Conservation (phyloP, 2,888 invertebrate genomes). For the Callinectes sapidus region DNA sequence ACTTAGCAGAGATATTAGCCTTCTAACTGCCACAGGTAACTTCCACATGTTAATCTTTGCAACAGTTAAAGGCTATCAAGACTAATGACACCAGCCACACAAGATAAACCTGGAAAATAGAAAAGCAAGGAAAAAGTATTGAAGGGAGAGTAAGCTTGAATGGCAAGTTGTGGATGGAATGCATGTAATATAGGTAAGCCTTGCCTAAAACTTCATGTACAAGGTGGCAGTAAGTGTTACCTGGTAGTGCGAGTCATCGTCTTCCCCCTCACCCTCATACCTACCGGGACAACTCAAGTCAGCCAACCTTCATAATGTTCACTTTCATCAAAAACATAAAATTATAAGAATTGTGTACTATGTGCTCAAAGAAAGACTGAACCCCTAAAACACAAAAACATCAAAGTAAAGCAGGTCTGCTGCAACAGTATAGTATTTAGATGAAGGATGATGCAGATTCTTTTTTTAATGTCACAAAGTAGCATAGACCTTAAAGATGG, state of each 20-base stretch:
- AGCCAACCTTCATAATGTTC: not conserved
- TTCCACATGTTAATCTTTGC: not conserved
- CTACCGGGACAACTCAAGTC: slow-evolving; percentile 45
- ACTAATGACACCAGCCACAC: not conserved
- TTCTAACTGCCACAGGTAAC: not conserved
- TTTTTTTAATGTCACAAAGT: not conserved
- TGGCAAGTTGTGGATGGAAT: not conserved
- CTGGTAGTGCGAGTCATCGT: slow-evolving; percentile 34
- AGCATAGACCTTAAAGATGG: not conserved
- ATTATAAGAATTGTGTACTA: not conserved
- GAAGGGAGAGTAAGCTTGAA: not conserved
- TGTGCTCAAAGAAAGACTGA: not conserved
- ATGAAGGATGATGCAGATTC: not conserved
- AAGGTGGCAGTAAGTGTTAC: slow-evolving; percentile 35
- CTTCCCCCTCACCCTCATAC: slow-evolving; percentile 49
- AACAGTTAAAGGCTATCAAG: not conserved
- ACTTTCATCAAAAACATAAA: not conserved
- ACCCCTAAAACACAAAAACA: not conserved
- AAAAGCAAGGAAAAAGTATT: not conserved
- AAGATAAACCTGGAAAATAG: not conserved
- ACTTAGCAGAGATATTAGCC: not conserved
- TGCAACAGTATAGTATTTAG: not conserved
- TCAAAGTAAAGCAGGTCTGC: not conserved
- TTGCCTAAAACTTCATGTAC: not conserved
- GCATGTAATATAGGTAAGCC: not conserved